Base-by-base conservation (phyloP, 2,797 vertebrate genomes). In the Psittacula derbiana region DNA sequence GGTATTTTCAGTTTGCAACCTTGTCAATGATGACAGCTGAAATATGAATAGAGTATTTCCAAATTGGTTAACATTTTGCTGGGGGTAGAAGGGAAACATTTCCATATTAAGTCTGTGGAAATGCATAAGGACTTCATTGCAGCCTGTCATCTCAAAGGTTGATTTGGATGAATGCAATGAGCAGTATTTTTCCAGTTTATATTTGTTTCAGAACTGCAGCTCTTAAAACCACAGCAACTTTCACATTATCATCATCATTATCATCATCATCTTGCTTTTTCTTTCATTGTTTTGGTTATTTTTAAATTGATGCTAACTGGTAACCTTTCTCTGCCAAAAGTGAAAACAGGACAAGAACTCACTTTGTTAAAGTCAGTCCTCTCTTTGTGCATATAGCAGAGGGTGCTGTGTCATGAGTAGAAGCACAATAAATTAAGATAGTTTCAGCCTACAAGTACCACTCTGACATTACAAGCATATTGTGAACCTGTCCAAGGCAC, bases 401-500 rank as follows among this genome's bases (percentile, higher is more conserved):
- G 95, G 87, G 79, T 92, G 84, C 82, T 93, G 65, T 96, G 67
- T 87, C 94, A 90, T 87, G 86, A 96, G 65, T 96, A 97, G 90
- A 96, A 96, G 80, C 86, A 85, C 76, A 90, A 55, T 95, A 88
- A 96, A 81, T 96, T 97, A 92, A 87, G 87, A n/a, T 95, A 97
- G 92, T 84, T 95, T 93, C 92, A 96, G 76, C 92, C 87, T 96
- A 85, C 92, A 96, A 96, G 91, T 96, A 79, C 94, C 89, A 96
- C 75, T 97, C 96, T 97, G 96, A 98, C 97, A 97, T 98, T 98
- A 97, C 95, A 97, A 98, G 98, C 96, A 95, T 98, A 97, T 97
- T 98, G 97, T 98, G 97, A 98, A 96, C 96, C 95, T 98, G 73
- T 94, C 90, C 94, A 97, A 97, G 98, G 97, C 97, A 97, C 96